A percentile compares a stretch with the other conserved stretches of the same genome.
These are phyloP conservation scores for Silurus lanzhouensis DNA, from an alignment of 2,797 vertebrate genomes.

Conservation along the genomic window DNA sequence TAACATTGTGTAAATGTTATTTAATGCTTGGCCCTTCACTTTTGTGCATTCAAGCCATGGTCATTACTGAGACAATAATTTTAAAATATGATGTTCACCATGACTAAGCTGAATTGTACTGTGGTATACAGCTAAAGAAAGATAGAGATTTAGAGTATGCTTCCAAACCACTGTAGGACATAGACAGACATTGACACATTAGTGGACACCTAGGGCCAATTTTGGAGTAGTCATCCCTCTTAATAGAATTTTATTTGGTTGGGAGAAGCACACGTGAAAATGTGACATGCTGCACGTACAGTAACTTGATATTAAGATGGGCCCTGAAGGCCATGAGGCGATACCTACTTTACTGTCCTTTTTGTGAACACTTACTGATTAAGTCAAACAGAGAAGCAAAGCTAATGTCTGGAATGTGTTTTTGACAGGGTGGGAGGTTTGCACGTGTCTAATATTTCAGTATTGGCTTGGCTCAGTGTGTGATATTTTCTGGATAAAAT, in stretches of 20 bases:
- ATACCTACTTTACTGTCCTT: not conserved
- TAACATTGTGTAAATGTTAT: slow-evolving; percentile 60
- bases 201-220: not conserved
- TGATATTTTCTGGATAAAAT: slow-evolving; percentile 68
- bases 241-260: not conserved
- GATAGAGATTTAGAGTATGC: not conserved
- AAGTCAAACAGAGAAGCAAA: slow-evolving; percentile 13
- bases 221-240: not conserved
- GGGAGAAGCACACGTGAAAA: slow-evolving; percentile 11
- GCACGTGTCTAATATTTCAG: slow-evolving; percentile 20
- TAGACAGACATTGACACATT: not conserved
- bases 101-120: not conserved
- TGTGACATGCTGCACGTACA: not conserved
- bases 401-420: slow-evolving; percentile 11
- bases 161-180: not conserved
- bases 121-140: not conserved
- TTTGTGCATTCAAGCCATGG: slow-evolving; percentile 48
- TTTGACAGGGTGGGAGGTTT: not conserved
- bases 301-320: not conserved
- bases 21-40: slow-evolving; percentile 53
- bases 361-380: not conserved
- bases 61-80: slow-evolving; percentile 58
- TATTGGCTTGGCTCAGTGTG: slow-evolving; percentile 62
- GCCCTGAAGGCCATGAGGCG: not conserved
- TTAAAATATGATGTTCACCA: slow-evolving; percentile 20